Conservation (phyloP, 2,888 invertebrate species). For the Beris chalybata region DNA sequence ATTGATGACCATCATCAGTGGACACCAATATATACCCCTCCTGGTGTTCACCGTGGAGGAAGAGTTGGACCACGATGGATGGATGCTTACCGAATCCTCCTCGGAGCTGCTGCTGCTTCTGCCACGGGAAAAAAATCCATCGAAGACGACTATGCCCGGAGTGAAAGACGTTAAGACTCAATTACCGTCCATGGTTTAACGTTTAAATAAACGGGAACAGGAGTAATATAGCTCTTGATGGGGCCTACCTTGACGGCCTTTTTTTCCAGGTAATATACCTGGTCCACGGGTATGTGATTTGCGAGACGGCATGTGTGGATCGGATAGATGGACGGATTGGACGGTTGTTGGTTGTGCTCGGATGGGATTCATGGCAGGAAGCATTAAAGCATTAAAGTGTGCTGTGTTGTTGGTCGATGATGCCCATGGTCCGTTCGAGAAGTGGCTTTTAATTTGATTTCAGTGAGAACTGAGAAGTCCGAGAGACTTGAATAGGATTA, state of each 20-base stretch:
- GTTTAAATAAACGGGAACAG: constrained; percentile 21
- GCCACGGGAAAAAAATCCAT: too few relatives aligned
- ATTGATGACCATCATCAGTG: constrained; percentile 36
- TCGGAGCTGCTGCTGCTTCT: too few relatives aligned
- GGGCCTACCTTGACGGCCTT: too few relatives aligned
- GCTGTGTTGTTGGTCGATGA: constrained; percentile 1
- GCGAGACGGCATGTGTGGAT: too few relatives aligned
- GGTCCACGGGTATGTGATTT: too few relatives aligned
- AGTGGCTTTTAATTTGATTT: constrained; percentile 34
- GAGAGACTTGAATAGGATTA: background rate
- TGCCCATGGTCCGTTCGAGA: background rate
- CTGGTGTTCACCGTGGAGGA: constrained; percentile 1
- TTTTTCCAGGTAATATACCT: too few relatives aligned
- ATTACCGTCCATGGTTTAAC: constrained; percentile 24
- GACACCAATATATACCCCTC: constrained; percentile 23
- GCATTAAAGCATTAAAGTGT: constrained; percentile 24
- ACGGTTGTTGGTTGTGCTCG: constrained; percentile 16
- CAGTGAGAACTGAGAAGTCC: constrained; percentile 17
- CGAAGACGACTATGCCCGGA: too few relatives aligned
- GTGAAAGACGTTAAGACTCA: constrained; percentile 29
- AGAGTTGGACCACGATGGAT: constrained; percentile 14
- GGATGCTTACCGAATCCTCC: constrained; percentile 4
- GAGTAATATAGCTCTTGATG: too few relatives aligned
- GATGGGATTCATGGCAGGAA: constrained; percentile 35
- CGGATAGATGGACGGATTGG: too few relatives aligned